Evolutionary conservation across 2,888 invertebrate species (phyloP).

Genomic region (Isoperla grammatica): DNA sequence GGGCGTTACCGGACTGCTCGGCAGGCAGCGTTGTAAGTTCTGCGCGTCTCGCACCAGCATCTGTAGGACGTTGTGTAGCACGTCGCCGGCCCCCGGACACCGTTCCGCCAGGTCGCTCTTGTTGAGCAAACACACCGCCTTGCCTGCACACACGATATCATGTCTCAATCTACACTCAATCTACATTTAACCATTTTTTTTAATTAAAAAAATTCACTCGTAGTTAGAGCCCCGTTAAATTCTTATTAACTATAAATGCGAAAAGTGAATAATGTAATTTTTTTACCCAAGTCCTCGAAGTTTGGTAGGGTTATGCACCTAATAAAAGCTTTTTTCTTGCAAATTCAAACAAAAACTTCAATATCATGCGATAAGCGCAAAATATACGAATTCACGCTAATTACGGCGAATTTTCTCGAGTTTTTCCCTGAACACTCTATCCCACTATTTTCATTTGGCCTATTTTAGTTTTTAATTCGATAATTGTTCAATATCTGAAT

Average conservation of each 20-base stretch:
- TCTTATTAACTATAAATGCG: background rate
- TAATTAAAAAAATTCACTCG: background rate
- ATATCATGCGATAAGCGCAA: no score
- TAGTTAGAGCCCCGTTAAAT: background rate
- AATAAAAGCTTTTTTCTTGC: no score
- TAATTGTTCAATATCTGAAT: no score
- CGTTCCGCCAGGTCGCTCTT: slow-evolving; percentile 86
- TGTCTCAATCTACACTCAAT: background rate
- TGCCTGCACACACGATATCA: slow-evolving; percentile 51
- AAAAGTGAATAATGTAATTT: background rate
- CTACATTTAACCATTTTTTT: background rate
- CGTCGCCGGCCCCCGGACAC: slow-evolving; percentile 89
- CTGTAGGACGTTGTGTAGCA: slow-evolving; percentile 87
- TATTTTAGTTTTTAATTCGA: no score
- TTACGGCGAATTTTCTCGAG: no score
- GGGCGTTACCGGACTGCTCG: slow-evolving; percentile 75
- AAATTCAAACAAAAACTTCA: no score
- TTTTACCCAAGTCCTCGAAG: no score
- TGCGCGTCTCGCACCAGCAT: slow-evolving; percentile 78
- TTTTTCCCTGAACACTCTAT: no score
- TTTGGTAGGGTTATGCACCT: no score
- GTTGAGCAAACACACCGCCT: slow-evolving; percentile 85
- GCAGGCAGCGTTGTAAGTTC: slow-evolving; percentile 70
- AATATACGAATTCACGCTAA: no score
- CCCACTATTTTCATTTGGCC: no score